Conservation (phyloP, 2,113 vertebrate species). For the Triplophysa dalaica region DNA sequence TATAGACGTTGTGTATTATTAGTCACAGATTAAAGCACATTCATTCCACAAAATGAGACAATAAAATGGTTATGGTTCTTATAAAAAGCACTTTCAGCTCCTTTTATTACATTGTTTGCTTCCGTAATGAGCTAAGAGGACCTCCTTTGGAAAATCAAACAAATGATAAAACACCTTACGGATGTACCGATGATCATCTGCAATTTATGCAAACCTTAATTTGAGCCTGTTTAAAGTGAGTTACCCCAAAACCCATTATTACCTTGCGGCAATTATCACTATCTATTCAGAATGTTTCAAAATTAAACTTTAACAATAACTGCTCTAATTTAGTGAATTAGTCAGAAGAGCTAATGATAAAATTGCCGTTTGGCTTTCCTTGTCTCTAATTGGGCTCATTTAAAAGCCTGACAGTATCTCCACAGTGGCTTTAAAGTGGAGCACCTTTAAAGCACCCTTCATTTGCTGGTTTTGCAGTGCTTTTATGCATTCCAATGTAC, state of each 20-base stretch:
- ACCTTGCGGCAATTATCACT: constrained; percentile 28
- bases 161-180: not conserved
- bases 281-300: constrained; percentile 39
- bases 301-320: constrained; percentile 48
- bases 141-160: not conserved
- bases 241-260: constrained; percentile 23
- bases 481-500: not conserved
- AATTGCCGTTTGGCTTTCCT: constrained; percentile 46
- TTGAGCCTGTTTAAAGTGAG: constrained; percentile 32
- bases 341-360: constrained; percentile 49
- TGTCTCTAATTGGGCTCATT: constrained; percentile 40
- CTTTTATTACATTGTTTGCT: constrained; percentile 9
- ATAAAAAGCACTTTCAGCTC: not conserved
- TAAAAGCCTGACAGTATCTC: constrained; percentile 48
- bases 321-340: constrained; percentile 43
- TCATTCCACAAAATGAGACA: not conserved
- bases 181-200: constrained; percentile 9
- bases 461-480: constrained; percentile 17
- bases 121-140: not conserved
- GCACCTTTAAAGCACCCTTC: constrained; percentile 31
- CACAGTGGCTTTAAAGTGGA: constrained; percentile 18
- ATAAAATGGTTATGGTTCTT: constrained; percentile 6
- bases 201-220: constrained; percentile 27
- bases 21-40: not conserved
- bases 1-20: not conserved